Evolutionary conservation across 1,140 invertebrate species (phyloP).

Genomic region (Eubasilissa regina): DNA sequence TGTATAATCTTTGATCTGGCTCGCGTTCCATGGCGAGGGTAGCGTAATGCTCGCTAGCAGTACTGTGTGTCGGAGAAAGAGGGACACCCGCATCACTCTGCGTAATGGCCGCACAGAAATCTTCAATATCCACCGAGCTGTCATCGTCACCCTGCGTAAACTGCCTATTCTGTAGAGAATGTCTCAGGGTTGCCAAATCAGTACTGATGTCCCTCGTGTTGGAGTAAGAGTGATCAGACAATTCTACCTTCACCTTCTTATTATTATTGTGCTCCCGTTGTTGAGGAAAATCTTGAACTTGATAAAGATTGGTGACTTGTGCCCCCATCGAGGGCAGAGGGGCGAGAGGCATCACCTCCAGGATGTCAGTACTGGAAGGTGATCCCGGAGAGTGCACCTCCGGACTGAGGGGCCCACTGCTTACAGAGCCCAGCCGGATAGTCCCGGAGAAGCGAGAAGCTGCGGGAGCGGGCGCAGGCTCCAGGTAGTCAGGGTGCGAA

Average conservation of each 20-base stretch:
- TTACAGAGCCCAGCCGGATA: slow-evolving; percentile 61
- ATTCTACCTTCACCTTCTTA: slow-evolving; percentile 60
- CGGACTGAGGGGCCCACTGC: slow-evolving; percentile 61
- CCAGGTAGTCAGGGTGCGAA: slow-evolving; percentile 59
- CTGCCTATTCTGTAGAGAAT: slow-evolving; percentile 67
- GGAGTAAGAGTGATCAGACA: slow-evolving; percentile 60
- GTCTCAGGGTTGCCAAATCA: slow-evolving; percentile 67
- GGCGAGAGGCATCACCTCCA: slow-evolving; percentile 71
- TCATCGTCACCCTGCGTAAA: slow-evolving; percentile 68
- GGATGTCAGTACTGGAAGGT: slow-evolving; percentile 71
- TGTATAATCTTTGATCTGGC: slow-evolving; percentile 73
- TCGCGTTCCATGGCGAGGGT: slow-evolving; percentile 70
- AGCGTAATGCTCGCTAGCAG: slow-evolving; percentile 71
- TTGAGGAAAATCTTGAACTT: slow-evolving; percentile 67
- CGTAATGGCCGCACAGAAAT: neutral
- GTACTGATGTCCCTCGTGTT: slow-evolving; percentile 66
- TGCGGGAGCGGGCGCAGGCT: slow-evolving; percentile 60
- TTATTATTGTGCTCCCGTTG: slow-evolving; percentile 71
- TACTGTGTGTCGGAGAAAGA: slow-evolving; percentile 68
- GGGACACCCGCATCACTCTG: slow-evolving; percentile 60
- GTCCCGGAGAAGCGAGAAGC: slow-evolving; percentile 59
- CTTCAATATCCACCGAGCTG: slow-evolving; percentile 32
- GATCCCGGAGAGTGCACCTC: slow-evolving; percentile 70
- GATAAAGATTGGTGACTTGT: slow-evolving; percentile 71
- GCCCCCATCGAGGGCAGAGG: slow-evolving; percentile 64